Conservation (phyloP, 2,888 invertebrate species). For the Pseudoips prasinana region DNA sequence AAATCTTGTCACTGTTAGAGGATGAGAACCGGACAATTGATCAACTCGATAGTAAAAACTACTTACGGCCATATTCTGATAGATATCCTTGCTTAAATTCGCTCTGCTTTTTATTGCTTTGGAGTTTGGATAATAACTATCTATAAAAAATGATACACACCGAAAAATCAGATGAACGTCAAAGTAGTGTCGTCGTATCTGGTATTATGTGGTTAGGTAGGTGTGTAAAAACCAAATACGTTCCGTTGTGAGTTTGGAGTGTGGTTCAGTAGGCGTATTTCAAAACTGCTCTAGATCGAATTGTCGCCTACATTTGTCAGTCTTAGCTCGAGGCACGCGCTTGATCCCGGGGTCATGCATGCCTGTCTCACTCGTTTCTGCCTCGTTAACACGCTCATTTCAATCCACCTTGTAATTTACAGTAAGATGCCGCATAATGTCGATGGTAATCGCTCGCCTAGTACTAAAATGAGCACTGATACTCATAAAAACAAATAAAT, state of each 20-base stretch:
- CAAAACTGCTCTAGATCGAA: conserved; percentile 37
- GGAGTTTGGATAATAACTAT: too few relatives aligned
- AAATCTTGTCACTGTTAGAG: too few relatives aligned
- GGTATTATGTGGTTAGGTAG: conserved; percentile 4
- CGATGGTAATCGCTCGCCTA: conserved; percentile 35
- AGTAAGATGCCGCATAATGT: conserved; percentile 38
- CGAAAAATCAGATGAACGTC: too few relatives aligned
- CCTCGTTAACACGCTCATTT: conserved; percentile 59
- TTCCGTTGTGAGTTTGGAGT: conserved; percentile 10
- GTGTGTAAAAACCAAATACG: conserved; percentile 19
- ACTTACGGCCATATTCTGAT: too few relatives aligned
- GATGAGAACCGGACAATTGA: too few relatives aligned
- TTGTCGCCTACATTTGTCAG: conserved; percentile 55
- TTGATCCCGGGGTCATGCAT: conserved; percentile 60
- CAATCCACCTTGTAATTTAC: conserved; percentile 43
- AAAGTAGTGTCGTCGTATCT: too few relatives aligned
- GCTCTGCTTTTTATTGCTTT: too few relatives aligned
- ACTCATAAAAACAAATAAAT: too few relatives aligned
- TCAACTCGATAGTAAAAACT: too few relatives aligned
- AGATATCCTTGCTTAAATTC: too few relatives aligned
- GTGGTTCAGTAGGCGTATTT: conserved; percentile 17
- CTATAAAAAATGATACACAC: too few relatives aligned
- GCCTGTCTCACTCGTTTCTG: conserved; percentile 49
- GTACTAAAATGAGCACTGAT: conserved; percentile 5
- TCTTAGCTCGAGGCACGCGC: conserved; percentile 46